Conservation (phyloP, 2,888 invertebrate species). For the Pyrocoelia pectoralis region DNA sequence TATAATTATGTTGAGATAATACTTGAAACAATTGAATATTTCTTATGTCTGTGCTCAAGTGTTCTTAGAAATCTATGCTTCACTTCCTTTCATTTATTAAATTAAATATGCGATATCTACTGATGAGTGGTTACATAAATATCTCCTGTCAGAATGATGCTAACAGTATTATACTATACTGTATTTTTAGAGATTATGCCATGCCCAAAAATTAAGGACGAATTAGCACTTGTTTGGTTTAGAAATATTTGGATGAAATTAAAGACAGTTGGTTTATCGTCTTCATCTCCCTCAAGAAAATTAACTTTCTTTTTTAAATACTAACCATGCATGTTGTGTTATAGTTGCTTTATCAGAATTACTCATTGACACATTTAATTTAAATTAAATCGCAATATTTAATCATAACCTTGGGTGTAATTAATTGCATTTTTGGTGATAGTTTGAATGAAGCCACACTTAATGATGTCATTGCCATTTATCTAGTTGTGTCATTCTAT, state of each 20-base stretch:
- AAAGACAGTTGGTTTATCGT: too few relatives aligned
- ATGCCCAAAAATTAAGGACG: background rate
- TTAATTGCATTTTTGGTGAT: background rate
- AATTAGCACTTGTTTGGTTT: background rate
- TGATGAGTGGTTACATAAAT: constrained; percentile 5
- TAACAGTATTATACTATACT: background rate
- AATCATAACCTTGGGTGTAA: background rate
- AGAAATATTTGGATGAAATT: too few relatives aligned
- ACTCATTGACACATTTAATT: background rate
- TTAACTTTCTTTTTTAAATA: too few relatives aligned
- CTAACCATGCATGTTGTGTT: too few relatives aligned
- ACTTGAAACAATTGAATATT: background rate
- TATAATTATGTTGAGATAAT: too few relatives aligned
- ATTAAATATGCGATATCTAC: background rate
- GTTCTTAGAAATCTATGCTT: background rate
- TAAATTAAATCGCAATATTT: background rate
- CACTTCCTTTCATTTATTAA: constrained; percentile 6
- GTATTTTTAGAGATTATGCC: constrained; percentile 8
- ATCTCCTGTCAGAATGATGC: background rate
- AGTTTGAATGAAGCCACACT: background rate
- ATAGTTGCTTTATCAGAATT: background rate
- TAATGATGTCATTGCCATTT: background rate
- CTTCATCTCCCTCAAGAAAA: too few relatives aligned
- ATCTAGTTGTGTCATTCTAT: too few relatives aligned
- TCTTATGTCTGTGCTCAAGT: background rate